These are phyloP conservation scores for Melanostigma gelatinosum DNA, from an alignment of 2,113 vertebrate species.

Conservation along the genomic window DNA sequence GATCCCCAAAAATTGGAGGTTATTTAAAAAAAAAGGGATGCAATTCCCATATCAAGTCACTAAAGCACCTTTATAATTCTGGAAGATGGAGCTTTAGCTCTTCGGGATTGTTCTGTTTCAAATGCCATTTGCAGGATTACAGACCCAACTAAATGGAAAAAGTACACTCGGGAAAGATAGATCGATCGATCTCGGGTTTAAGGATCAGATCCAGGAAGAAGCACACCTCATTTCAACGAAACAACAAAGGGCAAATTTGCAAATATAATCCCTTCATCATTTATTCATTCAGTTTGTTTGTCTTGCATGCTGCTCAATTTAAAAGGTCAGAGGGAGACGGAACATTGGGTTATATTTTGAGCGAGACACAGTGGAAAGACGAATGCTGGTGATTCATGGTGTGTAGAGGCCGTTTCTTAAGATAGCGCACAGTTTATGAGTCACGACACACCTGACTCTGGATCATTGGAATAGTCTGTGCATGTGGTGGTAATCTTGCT, in stretches of 20 bases:
- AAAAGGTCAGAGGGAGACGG: conserved; percentile 65
- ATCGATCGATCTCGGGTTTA: not conserved
- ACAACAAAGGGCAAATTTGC: conserved; percentile 65
- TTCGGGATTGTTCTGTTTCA: not conserved
- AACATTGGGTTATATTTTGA: conserved; percentile 38
- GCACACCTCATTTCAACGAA: conserved; percentile 9
- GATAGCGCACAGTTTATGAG: conserved; percentile 27
- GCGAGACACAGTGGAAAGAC: conserved; percentile 26
- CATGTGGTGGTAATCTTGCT: not conserved
- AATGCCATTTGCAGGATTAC: not conserved
- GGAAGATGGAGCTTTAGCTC: not conserved
- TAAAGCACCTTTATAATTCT: not conserved
- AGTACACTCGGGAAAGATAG: not conserved
- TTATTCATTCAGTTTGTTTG: conserved; percentile 69
- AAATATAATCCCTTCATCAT: conserved; percentile 67
- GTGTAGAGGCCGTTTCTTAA: conserved; percentile 9
- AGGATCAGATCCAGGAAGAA: conserved; percentile 19
- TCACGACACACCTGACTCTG: conserved; percentile 8
- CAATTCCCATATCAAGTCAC: not conserved
- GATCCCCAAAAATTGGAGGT: not conserved
- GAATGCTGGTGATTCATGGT: conserved; percentile 25
- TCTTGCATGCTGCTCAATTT: conserved; percentile 49
- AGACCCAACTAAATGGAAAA: not conserved
- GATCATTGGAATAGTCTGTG: not conserved
- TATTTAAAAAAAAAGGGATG: not conserved